Conservation (phyloP, 2,888 invertebrate species). For the Taenaris catops region DNA sequence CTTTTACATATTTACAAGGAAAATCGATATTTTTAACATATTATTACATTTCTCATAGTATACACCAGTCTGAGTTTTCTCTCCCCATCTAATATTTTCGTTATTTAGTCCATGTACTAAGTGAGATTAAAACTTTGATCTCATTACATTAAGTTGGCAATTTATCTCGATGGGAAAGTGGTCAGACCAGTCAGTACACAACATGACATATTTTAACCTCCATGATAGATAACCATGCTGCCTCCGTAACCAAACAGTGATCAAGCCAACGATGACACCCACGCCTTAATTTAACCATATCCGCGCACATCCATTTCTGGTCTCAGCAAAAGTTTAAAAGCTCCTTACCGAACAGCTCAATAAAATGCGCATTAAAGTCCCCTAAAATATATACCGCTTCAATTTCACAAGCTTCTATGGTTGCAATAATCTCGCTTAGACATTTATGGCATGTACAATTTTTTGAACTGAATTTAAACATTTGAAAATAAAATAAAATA, state of each 20-base stretch:
- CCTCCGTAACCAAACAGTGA: too few species aligned
- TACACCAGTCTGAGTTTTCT: neutral
- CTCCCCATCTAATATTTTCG: neutral
- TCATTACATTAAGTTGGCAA: neutral
- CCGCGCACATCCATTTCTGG: constrained; percentile 25
- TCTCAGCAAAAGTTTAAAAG: constrained; percentile 19
- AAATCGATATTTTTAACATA: neutral
- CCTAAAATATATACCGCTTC: constrained; percentile 22
- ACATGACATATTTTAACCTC: neutral
- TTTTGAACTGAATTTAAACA: too few species aligned
- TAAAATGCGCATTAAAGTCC: constrained; percentile 19
- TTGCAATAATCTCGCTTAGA: constrained; percentile 23
- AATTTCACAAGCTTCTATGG: constrained; percentile 14
- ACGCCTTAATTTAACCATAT: constrained; percentile 14
- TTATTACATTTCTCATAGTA: neutral
- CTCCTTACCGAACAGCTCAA: constrained; percentile 13
- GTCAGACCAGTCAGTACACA: neutral
- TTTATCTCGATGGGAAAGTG: neutral
- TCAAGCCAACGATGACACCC: too few species aligned
- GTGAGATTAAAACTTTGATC: neutral
- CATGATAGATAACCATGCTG: too few species aligned
- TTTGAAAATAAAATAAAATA: too few species aligned
- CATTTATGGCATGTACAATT: too few species aligned
- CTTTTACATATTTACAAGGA: neutral
- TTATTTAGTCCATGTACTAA: too few species aligned